Percentiles rank a stretch among this genome's conserved stretches.
Conservation (phyloP, 2,113 vertebrate genomes). For the Nesoenas mayeri region DNA sequence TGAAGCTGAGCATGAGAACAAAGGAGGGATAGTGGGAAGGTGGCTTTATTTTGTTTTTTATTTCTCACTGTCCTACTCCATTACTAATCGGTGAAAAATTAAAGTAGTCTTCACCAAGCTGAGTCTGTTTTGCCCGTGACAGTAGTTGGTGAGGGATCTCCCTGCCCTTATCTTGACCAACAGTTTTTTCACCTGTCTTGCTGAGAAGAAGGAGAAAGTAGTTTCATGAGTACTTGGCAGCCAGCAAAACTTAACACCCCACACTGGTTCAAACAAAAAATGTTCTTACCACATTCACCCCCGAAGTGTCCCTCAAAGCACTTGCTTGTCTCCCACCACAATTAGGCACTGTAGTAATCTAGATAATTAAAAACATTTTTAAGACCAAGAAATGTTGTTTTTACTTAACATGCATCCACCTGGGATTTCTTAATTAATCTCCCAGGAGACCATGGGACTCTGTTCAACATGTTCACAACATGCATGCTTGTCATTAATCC, state of each 20-base stretch:
- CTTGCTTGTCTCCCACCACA: fast-evolving
- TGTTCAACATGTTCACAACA: background rate
- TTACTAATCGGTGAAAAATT: no score
- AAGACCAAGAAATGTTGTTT: fast-evolving
- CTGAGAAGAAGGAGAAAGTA: background rate
- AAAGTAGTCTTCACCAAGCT: no score
- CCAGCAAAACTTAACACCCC: fast-evolving
- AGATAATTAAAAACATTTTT: background rate
- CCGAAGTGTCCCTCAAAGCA: background rate
- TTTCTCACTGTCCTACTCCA: no score
- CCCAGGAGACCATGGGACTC: background rate
- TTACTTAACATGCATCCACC: background rate
- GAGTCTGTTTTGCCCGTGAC: no score
- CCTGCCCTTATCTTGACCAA: no score
- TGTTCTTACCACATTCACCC: background rate
- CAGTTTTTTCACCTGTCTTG: background rate
- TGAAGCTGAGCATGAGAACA: no score
- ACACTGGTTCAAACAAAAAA: background rate
- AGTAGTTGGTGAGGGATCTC: no score
- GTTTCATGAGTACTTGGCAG: background rate
- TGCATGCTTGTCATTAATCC: background rate
- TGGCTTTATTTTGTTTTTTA: no score
- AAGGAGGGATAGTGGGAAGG: no score
- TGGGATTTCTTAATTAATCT: background rate
- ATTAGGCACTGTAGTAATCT: background rate